Evolutionary conservation across 2,888 invertebrate species (phyloP), one percentile per base, ranked within the genome.

Genomic region (Trichopria drosophilae): DNA sequence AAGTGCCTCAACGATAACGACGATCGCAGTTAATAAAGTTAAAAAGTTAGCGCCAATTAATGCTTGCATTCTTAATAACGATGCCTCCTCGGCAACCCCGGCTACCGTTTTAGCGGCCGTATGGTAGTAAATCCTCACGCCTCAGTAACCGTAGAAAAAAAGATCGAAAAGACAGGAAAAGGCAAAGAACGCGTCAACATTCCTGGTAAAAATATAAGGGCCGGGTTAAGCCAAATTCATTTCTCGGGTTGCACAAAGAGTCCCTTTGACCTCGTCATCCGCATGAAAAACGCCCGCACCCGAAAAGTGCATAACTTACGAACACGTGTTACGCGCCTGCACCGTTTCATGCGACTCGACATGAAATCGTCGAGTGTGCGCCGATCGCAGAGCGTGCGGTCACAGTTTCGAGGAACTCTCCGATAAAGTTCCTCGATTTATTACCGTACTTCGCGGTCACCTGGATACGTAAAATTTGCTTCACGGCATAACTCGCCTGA

Each of bases 351-450:
- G 15, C 19, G 4, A n/a, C 9, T 28, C 18, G 10, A 1, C 18
- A 34, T n/a, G n/a, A n/a, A n/a, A n/a, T n/a, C n/a, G n/a, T n/a
- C n/a, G n/a, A n/a, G n/a, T n/a, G n/a, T n/a, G n/a, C n/a, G n/a
- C n/a, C n/a, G n/a, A n/a, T n/a, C n/a, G n/a, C 32, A 23, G 34
- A 24, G 10, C 39, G 53, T 49, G 58, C 54, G 55, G 51, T 32
- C 47, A 28, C 16, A 9, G 50, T 53, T 54, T 58, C 57, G 59
- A 59, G 67, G 68, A 69, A 62, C 60, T 53, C 60, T 60, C 55
- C 69, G 66, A 71, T 72, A 72, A 72, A 72, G 62, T 63, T 61
- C 60, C 62, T 60, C 59, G 67, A 69, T 64, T 70, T 72, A 72
- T 68, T 69, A 66, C 70, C 60, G 52, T 59, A 60, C 59, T 60